Evolutionary conservation across 2,797 vertebrate species (phyloP).

Genomic region (Hylomyscus alleni): DNA sequence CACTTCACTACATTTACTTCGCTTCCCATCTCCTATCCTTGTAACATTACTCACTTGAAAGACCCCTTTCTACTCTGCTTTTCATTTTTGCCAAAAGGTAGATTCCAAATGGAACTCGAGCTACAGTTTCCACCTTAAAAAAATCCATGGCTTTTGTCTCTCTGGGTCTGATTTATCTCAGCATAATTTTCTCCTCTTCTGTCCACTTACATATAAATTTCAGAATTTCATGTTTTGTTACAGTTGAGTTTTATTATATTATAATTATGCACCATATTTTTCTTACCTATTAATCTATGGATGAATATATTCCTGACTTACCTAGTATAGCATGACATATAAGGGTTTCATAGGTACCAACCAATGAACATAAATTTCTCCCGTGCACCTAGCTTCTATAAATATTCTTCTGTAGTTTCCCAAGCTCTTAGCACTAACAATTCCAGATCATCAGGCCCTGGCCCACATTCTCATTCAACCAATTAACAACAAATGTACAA

Average conservation of each 20-base stretch:
- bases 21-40: too few species aligned
- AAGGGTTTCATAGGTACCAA: background rate
- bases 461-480: background rate
- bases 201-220: background rate
- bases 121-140: background rate
- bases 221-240: background rate
- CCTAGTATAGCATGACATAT: background rate
- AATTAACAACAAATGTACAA: background rate
- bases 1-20: background rate
- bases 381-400: background rate
- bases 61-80: background rate
- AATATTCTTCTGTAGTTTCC: background rate
- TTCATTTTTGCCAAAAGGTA: background rate
- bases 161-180: background rate
- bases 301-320: background rate
- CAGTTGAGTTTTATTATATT: background rate
- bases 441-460: background rate
- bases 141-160: background rate
- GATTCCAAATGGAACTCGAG: background rate
- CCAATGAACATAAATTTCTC: background rate
- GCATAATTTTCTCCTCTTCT: background rate
- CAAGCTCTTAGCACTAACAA: background rate
- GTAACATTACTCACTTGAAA: background rate
- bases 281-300: background rate
- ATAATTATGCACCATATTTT: background rate